A percentile compares a stretch with the other conserved stretches of the same genome.
These are phyloP conservation scores for Andrena trimmerana DNA, from an alignment of 2,888 invertebrate genomes.

Conservation along the genomic window DNA sequence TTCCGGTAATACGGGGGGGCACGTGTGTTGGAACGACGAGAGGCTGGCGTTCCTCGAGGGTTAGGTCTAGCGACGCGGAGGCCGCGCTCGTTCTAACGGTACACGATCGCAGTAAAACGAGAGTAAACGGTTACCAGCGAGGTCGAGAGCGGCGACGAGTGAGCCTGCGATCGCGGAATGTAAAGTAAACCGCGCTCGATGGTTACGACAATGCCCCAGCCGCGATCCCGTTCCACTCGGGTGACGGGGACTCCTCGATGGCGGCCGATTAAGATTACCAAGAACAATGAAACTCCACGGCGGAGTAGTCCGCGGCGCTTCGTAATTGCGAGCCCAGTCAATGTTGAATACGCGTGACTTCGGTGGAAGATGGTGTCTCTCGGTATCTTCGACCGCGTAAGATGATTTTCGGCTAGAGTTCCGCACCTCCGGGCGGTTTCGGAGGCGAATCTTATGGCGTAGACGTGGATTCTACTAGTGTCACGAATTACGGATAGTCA, in stretches of 20 bases:
- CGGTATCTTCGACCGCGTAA: background rate
- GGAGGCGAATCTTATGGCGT: background rate
- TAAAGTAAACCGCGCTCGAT: background rate
- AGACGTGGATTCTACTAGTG: background rate
- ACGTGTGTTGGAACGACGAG: constrained; percentile 12
- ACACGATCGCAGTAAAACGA: constrained; percentile 37
- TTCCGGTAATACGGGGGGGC: constrained; percentile 42
- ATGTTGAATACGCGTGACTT: background rate
- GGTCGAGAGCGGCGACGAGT: background rate
- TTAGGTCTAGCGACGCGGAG: constrained; percentile 19
- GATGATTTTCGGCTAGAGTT: background rate
- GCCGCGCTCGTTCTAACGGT: constrained; percentile 31
- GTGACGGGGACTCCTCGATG: background rate
- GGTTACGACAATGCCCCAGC: constrained; percentile 16
- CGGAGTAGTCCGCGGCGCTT: background rate
- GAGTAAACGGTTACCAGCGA: constrained; percentile 27
- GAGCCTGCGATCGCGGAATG: background rate
- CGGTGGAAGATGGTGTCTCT: background rate
- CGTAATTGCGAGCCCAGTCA: background rate
- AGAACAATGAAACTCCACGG: background rate
- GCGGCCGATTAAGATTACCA: background rate
- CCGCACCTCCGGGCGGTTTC: background rate
- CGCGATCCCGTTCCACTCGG: constrained; percentile 2
- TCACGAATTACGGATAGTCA: background rate
- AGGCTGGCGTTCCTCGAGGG: background rate